phyloP scores from a whole-genome alignment of 2,113 vertebrate species.

The Mastomys natalensis region DNA sequence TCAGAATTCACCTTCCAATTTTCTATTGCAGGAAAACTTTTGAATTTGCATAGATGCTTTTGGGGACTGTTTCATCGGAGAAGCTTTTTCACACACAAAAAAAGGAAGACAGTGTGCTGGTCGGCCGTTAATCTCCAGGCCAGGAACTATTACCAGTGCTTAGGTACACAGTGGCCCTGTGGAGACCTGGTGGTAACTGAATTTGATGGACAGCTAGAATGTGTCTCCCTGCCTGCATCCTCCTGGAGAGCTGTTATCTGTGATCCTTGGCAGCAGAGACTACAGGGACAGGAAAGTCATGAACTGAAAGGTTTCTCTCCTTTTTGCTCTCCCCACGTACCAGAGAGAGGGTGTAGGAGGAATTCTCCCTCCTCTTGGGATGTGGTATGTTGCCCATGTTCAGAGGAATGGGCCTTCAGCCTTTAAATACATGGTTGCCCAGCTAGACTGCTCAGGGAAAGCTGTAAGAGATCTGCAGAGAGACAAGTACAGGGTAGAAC shows the following conservation, averaged over 20 bases:
- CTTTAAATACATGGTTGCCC: not conserved
- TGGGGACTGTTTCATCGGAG: not conserved
- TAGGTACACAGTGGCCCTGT: not conserved
- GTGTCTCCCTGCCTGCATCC: not conserved
- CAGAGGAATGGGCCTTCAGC: not conserved
- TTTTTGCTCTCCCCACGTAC: fast-evolving
- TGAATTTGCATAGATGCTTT: conserved; percentile 51
- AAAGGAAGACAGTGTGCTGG: not conserved
- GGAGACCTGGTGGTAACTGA: not conserved
- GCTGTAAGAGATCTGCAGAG: not conserved
- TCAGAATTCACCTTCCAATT: conserved; percentile 63
- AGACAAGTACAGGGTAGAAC: not conserved
- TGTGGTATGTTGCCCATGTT: not conserved
- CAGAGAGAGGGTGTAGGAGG: not conserved
- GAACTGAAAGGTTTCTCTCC: not conserved
- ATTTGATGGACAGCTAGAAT: not conserved
- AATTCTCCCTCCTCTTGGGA: not conserved
- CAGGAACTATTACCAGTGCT: not conserved
- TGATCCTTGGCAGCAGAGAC: not conserved
- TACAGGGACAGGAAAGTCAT: not conserved
- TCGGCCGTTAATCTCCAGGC: fast-evolving
- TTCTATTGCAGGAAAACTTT: conserved; percentile 51
- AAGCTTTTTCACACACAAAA: not conserved
- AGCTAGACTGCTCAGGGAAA: not conserved
- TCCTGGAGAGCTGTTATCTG: not conserved